Base-by-base conservation (phyloP, 2,113 vertebrate species). In the Aptenodytes forsteri region DNA sequence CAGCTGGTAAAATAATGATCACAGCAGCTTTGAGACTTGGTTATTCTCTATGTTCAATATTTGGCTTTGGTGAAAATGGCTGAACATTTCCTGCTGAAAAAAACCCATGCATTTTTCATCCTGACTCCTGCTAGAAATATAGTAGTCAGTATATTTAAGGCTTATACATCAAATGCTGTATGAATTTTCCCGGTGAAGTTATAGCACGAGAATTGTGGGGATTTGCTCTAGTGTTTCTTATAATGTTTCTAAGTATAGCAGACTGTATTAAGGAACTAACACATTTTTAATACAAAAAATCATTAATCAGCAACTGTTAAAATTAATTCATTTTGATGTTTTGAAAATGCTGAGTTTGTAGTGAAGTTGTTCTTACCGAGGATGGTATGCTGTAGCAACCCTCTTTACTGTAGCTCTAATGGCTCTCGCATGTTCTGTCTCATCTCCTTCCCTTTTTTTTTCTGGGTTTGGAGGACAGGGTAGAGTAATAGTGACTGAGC, bases 391-490 rank as follows among this genome's bases (percentile, higher is more conserved):
- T 27, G 38, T 65, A 82, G 94, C 36, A 67, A 47, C 83, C 46
- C 89, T 98, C 77, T 93, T 93, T 17, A 78, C 16, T 21, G 89
- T 83, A 67, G 83, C 92, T 65, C 83, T 97, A 26, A 56, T 34
- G n/a, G 83, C 76, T 92, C 95, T 97, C 23, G 21, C 55, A 11
- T 94, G 72, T 27, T 98, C 98, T 83, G 36, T 71, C 23, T 98
- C 97, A 27, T 97, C 93, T 29, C 36, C 94, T 52, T 90, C 64
- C 17, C 65, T 98, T 87, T 96, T 98, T 83, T 98, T 98, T 25
- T 98, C 98, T n/a, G 96, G 87, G 46, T 98, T 98, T 54, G 98
- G 98, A 77, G 98, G 98, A 83, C 98, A 99, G 36, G 99, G 99
- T 10, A 99, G 94, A 34, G 98, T 98, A 62, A 99, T 13, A 11